phyloP scores from a whole-genome alignment of 2,888 invertebrate genomes.

The Xanthia togata region DNA sequence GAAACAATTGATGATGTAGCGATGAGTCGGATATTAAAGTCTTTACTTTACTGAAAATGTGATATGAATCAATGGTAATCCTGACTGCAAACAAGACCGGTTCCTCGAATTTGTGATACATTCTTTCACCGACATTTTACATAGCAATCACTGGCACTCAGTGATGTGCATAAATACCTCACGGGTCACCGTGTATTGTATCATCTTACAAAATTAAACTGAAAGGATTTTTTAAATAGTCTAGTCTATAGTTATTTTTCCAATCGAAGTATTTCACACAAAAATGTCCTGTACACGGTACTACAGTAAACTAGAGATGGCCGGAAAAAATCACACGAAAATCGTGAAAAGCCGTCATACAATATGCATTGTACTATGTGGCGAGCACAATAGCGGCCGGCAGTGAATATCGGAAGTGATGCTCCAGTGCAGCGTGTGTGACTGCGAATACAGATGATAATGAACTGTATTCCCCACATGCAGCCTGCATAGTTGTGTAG shows the following conservation, averaged over 20 bases:
- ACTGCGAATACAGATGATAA: neutral
- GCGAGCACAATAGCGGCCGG: no score
- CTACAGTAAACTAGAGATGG: no score
- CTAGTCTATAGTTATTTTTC: neutral
- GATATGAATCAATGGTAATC: neutral
- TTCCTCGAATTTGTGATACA: neutral
- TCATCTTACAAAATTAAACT: neutral
- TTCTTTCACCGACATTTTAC: neutral
- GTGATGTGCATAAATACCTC: neutral
- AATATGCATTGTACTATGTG: no score
- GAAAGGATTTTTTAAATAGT: no score
- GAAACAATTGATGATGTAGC: neutral
- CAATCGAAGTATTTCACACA: neutral
- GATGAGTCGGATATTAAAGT: neutral
- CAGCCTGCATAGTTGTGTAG: no score
- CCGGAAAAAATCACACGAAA: no score
- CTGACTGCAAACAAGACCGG: no score
- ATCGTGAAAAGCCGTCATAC: no score
- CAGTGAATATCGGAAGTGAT: no score
- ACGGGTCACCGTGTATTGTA: neutral
- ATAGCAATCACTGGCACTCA: neutral
- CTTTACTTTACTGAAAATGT: neutral
- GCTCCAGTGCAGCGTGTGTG: no score
- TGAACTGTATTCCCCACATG: neutral
- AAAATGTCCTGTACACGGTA: neutral